These are phyloP conservation scores for Neotoma lepida DNA, from an alignment of 2,113 vertebrate genomes.

Conservation along the genomic window DNA sequence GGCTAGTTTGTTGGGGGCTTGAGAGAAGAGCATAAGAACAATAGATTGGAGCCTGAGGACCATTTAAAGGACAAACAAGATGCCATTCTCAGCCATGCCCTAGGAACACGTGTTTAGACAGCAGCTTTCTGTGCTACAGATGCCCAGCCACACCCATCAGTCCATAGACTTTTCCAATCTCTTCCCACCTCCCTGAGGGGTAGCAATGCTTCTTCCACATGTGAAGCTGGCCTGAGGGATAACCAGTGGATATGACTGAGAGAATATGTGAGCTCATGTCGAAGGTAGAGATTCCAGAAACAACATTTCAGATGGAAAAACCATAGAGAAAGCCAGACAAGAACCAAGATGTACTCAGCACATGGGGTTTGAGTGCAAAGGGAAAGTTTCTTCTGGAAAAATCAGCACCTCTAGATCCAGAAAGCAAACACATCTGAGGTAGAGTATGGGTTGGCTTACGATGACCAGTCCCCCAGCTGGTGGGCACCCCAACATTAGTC, in stretches of 20 bases:
- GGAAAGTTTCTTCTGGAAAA: conserved; percentile 46
- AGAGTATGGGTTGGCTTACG: not conserved
- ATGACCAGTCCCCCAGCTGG: not conserved
- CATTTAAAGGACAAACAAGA: not conserved
- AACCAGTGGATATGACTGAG: not conserved
- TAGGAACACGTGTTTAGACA: not conserved
- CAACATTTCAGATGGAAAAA: not conserved
- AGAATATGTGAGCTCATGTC: not conserved
- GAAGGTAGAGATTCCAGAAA: not conserved
- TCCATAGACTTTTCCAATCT: not conserved
- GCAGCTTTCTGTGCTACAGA: not conserved
- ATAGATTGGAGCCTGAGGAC: not conserved
- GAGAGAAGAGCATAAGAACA: not conserved
- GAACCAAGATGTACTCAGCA: not conserved
- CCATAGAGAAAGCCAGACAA: not conserved
- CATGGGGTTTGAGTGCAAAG: not conserved
- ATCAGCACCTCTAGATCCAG: not conserved
- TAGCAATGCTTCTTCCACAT: not conserved
- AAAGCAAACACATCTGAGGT: not conserved
- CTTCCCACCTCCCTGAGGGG: not conserved
- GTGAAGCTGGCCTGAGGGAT: not conserved
- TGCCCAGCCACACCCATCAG: too few species aligned
- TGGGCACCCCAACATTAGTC: not conserved
- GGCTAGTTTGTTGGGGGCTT: not conserved
- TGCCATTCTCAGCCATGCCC: not conserved